phyloP scores from a whole-genome alignment of 2,888 invertebrate species.

The Craniophora ligustri region DNA sequence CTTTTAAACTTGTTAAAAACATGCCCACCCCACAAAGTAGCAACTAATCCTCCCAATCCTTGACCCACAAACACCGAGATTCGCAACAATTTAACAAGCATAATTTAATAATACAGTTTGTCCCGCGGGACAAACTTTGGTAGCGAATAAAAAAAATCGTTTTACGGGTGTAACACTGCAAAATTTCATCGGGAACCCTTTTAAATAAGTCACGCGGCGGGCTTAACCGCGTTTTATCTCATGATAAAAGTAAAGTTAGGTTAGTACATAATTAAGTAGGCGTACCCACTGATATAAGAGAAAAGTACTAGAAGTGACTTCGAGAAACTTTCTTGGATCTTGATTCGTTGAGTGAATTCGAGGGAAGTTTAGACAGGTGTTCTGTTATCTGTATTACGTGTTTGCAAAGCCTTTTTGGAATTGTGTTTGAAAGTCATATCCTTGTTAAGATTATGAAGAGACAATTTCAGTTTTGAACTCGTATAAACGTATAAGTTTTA shows the following conservation, averaged over 20 bases:
- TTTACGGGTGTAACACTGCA: conserved; percentile 27
- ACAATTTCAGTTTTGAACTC: background rate
- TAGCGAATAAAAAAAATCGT: conserved; percentile 40
- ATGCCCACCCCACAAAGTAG: background rate
- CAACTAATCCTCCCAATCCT: conserved; percentile 14
- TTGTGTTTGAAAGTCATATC: background rate
- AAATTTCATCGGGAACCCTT: conserved; percentile 55
- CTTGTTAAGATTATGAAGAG: background rate
- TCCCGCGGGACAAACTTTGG: conserved; percentile 35
- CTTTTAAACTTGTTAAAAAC: background rate
- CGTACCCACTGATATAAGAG: conserved; percentile 40
- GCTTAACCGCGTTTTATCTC: conserved; percentile 51
- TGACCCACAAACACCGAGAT: conserved; percentile 16
- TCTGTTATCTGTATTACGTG: background rate
- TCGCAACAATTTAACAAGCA: conserved; percentile 44
- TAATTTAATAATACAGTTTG: conserved; percentile 46
- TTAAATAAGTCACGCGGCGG: conserved; percentile 58
- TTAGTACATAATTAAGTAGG: conserved; percentile 63
- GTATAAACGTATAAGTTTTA: no score
- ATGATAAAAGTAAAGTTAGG: conserved; percentile 62
- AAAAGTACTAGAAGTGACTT: conserved; percentile 43
- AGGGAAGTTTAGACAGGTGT: conserved; percentile 6
- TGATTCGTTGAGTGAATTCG: conserved; percentile 12
- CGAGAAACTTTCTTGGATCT: conserved; percentile 21
- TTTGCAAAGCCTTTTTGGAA: background rate